Evolutionary conservation across 2,797 vertebrate species (phyloP), one percentile per base, ranked within the genome.

Genomic region (Lithobates sylvaticus): DNA sequence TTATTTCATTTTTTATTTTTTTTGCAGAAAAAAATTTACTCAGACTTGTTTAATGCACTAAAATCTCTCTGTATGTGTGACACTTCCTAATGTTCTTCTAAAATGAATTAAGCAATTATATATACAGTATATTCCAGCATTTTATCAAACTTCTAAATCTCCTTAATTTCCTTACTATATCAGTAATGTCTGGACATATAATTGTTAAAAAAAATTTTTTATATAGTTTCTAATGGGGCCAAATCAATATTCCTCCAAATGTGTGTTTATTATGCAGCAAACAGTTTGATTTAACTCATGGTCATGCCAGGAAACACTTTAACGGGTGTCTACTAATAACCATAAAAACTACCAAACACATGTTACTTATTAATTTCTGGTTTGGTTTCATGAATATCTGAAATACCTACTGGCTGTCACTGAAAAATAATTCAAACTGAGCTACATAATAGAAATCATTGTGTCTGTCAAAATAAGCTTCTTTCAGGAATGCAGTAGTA

Each of bases 241-340:
- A 79, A 44, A 79, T 79, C 78, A 50, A 79, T 50, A 42, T 64
- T 65, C 32, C 10, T 36, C 58, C 76, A 78, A 64, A 79, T 10
- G 15, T 47, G 42, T 26, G 23, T 69, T 61, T 76, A 76, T 47
- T 58, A 58, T 72, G 18, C 75, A 58, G 36, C 61, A 21, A 79
- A 79, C n/a, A 27, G 27, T 79, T 69, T 79, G 65, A 69, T 79
- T 27, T 69, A 68, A 69, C 10, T 69, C 78, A 26, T 23, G 15
- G 65, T 69, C 23, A 47, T 69, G 64, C 39, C 78, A 68, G 42
- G 76, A 79, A 79, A 79, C 78, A 79, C 69, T 68, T 79, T 69
- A 67, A 79, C 69, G 78, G 36, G 39, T 67, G 64, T 79, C 65
- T 44, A 23, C 44, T 47, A 69, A 79, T 79, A 64, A 27, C n/a